Conservation (phyloP, 92 coral and sea anemone genomes). For the Virgularia gustaviana region DNA sequence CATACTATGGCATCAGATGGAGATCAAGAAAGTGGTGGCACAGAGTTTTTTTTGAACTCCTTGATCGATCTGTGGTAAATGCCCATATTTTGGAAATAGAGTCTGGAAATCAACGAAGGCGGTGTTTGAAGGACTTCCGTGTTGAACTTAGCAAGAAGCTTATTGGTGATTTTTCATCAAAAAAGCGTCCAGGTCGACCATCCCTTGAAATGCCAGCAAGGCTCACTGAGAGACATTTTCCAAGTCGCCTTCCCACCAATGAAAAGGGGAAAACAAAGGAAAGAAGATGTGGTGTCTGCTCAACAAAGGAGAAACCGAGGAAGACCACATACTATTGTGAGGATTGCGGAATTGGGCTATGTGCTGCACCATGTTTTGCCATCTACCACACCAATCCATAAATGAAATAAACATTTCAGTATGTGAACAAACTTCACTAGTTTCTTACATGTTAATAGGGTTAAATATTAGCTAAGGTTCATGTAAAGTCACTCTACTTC, state of each 20-base stretch:
- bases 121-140: slow-evolving; percentile 25
- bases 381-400: too few species aligned
- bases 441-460: too few species aligned
- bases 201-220: slow-evolving; percentile 19
- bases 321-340: slow-evolving; percentile 5
- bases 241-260: slow-evolving; percentile 21
- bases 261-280: slow-evolving; percentile 30
- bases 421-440: too few species aligned
- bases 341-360: slow-evolving; percentile 35
- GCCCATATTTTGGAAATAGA: not conserved
- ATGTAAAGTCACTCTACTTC: too few species aligned
- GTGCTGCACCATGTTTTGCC: slow-evolving; percentile 37
- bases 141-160: slow-evolving; percentile 37
- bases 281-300: slow-evolving; percentile 36
- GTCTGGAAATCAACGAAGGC: not conserved
- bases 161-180: slow-evolving; percentile 28
- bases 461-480: too few species aligned
- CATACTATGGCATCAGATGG: slow-evolving; percentile 31
- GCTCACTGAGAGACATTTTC: slow-evolving; percentile 36
- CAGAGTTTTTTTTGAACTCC: slow-evolving; percentile 40
- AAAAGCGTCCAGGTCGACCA: slow-evolving; percentile 34
- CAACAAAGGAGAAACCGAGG: not conserved
- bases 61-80: slow-evolving; percentile 34
- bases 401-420: too few species aligned
- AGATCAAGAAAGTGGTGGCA: slow-evolving; percentile 38